Evolutionary conservation across 2,888 invertebrate genomes (phyloP).

Genomic region (Crematogaster levior): DNA sequence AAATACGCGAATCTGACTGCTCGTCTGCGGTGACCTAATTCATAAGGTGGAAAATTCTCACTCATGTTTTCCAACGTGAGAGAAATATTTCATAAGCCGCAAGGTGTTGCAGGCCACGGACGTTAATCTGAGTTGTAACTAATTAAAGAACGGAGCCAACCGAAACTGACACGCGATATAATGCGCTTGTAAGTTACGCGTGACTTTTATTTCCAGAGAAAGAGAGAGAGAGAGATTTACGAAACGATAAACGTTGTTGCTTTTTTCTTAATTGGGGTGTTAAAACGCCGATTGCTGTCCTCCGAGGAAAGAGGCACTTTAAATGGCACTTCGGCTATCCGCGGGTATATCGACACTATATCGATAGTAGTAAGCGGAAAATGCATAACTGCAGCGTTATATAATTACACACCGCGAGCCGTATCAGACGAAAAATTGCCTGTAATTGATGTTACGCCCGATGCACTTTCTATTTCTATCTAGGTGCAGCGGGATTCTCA

Average conservation of each 20-base stretch:
- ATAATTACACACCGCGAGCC: conserved; percentile 61
- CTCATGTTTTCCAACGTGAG: conserved; percentile 36
- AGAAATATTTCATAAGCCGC: conserved; percentile 33
- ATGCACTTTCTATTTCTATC: conserved; percentile 71
- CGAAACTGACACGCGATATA: conserved; percentile 20
- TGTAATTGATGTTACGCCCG: conserved; percentile 59
- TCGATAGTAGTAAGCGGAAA: conserved; percentile 46
- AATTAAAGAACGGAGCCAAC: conserved; percentile 36
- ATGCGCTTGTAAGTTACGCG: neutral
- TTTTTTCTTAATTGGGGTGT: neutral
- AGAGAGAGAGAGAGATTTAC: too few relatives aligned
- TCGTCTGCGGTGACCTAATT: neutral
- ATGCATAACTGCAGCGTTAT: conserved; percentile 66
- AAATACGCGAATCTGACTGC: neutral
- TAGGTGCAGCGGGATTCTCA: conserved; percentile 38
- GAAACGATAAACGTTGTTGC: neutral
- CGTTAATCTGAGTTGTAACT: conserved; percentile 4
- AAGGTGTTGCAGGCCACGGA: neutral
- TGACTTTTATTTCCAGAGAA: neutral
- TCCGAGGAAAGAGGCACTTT: neutral
- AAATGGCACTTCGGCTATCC: neutral
- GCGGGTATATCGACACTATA: neutral
- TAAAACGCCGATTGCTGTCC: neutral
- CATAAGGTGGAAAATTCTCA: conserved; percentile 35
- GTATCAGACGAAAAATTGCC: conserved; percentile 68